phyloP scores from a whole-genome alignment of 2,888 invertebrate species.

The Nomada fabriciana region DNA sequence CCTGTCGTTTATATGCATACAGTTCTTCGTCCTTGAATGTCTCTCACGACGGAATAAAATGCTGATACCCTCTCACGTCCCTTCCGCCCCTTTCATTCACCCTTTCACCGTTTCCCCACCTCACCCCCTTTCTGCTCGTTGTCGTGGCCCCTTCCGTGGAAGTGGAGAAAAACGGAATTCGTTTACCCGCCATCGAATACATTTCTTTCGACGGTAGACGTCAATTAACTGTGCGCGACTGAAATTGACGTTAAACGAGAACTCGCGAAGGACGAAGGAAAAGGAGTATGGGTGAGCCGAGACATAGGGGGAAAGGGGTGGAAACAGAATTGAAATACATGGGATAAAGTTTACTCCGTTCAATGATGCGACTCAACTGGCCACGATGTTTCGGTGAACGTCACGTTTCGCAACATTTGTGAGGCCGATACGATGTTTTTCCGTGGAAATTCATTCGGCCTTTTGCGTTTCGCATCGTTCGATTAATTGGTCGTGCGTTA shows the following conservation, averaged over 20 bases:
- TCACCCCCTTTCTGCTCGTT: background rate
- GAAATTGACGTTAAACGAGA: slow-evolving; percentile 69
- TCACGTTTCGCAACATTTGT: slow-evolving; percentile 63
- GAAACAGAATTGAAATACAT: slow-evolving; percentile 26
- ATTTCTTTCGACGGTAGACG: slow-evolving; percentile 71
- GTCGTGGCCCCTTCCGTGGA: slow-evolving; percentile 25
- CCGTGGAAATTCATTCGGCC: slow-evolving; percentile 46
- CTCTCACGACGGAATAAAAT: slow-evolving; percentile 68
- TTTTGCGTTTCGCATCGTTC: slow-evolving; percentile 60
- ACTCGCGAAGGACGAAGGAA: slow-evolving; percentile 38
- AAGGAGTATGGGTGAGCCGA: slow-evolving; percentile 1
- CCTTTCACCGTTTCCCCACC: background rate
- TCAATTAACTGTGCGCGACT: slow-evolving; percentile 70
- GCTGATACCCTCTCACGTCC: slow-evolving; percentile 49
- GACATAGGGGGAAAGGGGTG: background rate
- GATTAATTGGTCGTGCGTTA: slow-evolving; percentile 58
- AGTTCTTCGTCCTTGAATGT: slow-evolving; percentile 61
- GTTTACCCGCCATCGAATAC: slow-evolving; percentile 69
- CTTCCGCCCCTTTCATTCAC: slow-evolving; percentile 24
- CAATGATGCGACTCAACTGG: slow-evolving; percentile 71
- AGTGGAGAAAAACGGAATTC: slow-evolving; percentile 63
- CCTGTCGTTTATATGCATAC: slow-evolving; percentile 67
- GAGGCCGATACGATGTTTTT: slow-evolving; percentile 39
- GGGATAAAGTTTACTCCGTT: slow-evolving; percentile 67
- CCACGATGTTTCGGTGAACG: slow-evolving; percentile 63